Conservation (phyloP, 2,797 vertebrate species). For the Clarias laeviceps region DNA sequence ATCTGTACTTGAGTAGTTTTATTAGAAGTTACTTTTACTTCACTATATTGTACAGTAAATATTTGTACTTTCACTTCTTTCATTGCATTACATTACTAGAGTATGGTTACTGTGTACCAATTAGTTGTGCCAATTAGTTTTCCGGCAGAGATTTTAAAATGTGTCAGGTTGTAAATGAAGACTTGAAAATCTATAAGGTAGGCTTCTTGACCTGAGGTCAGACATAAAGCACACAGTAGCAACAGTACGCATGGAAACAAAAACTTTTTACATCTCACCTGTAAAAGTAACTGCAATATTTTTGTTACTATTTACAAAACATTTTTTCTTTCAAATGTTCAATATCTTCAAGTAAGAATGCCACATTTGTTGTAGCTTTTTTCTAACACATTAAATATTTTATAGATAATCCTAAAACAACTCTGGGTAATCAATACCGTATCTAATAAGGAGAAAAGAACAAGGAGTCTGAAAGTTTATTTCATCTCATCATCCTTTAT, state of each 20-base stretch:
- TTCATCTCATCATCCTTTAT: constrained; percentile 81
- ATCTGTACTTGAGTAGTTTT: too few species aligned
- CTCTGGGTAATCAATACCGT: neutral
- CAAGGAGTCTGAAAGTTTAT: constrained; percentile 57
- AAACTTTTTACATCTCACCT: neutral
- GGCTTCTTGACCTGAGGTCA: neutral
- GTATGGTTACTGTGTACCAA: too few species aligned
- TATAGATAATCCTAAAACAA: neutral
- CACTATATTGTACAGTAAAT: too few species aligned
- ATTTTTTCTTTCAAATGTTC: neutral
- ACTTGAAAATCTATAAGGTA: neutral
- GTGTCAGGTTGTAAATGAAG: neutral
- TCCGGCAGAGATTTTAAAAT: neutral
- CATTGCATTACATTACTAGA: too few species aligned
- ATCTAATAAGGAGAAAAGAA: constrained; percentile 29
- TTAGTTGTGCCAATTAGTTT: neutral
- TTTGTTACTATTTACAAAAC: neutral
- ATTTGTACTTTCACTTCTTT: too few species aligned
- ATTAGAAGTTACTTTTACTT: too few species aligned
- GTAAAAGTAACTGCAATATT: neutral
- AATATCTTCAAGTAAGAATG: neutral
- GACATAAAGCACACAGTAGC: neutral
- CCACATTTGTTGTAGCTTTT: neutral
- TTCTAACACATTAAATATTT: neutral
- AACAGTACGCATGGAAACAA: neutral